Percentiles rank a stretch among this genome's conserved stretches.
Conservation (phyloP, 2,888 invertebrate species). For the Cantharis rufa region DNA sequence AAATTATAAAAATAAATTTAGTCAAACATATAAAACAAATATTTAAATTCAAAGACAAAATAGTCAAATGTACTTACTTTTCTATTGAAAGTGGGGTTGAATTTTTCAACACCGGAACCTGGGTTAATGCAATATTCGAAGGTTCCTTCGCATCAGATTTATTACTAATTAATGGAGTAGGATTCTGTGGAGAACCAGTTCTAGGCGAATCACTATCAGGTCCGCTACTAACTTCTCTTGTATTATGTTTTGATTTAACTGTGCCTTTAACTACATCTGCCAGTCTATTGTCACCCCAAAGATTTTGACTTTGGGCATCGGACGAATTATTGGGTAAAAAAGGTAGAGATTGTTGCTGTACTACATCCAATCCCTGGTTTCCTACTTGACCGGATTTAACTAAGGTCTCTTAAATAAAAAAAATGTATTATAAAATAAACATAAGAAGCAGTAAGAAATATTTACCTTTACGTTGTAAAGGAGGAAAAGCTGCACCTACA, state of each 20-base stretch:
- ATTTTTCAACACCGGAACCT: neutral
- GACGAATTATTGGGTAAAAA: slow-evolving; percentile 42
- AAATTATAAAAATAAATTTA: slow-evolving; percentile 4
- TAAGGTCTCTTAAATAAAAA: slow-evolving; percentile 30
- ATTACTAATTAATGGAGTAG: neutral
- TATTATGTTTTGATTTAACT: slow-evolving; percentile 61
- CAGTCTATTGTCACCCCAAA: slow-evolving; percentile 64
- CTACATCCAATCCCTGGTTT: slow-evolving; percentile 46
- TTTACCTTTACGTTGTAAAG: slow-evolving; percentile 66
- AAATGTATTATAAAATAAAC: slow-evolving; percentile 37
- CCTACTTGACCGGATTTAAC: slow-evolving; percentile 38
- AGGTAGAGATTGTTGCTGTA: slow-evolving; percentile 31
- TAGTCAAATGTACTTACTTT: slow-evolving; percentile 38
- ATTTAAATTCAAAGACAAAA: slow-evolving; percentile 62
- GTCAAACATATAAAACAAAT: neutral
- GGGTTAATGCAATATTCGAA: neutral
- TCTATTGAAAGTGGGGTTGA: slow-evolving; percentile 39
- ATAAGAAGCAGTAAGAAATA: slow-evolving; percentile 32
- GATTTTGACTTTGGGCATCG: slow-evolving; percentile 45
- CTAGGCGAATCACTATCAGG: slow-evolving; percentile 48
- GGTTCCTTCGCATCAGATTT: neutral
- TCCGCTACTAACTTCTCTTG: slow-evolving; percentile 46
- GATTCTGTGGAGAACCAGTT: slow-evolving; percentile 48
- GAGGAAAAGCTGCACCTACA: slow-evolving; percentile 79
- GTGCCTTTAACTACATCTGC: slow-evolving; percentile 81